These are phyloP conservation scores for Dissostichus mawsoni DNA, from an alignment of 2,113 vertebrate species.

Conservation along the genomic window DNA sequence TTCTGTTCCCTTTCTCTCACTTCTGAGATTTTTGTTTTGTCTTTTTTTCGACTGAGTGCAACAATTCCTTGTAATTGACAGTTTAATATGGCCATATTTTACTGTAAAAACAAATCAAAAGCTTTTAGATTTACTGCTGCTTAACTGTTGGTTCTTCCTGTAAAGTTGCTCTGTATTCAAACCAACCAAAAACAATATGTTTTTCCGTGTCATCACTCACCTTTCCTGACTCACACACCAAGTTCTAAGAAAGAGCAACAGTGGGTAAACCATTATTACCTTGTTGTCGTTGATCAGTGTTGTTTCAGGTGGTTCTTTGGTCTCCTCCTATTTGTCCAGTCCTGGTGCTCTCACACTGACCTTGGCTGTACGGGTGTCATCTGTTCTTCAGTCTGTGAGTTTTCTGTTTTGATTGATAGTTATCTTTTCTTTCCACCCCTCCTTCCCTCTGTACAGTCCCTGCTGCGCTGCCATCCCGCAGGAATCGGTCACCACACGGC, in stretches of 20 bases:
- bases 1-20: constrained; percentile 31
- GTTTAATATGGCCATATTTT: constrained; percentile 20
- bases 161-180: constrained; percentile 21
- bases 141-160: constrained; percentile 26
- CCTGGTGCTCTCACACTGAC: constrained; percentile 38
- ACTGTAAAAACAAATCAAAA: constrained; percentile 26
- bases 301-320: constrained; percentile 75
- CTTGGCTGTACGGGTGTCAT: constrained; percentile 53
- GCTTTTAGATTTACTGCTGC: not conserved
- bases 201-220: constrained; percentile 42
- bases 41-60: not conserved
- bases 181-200: constrained; percentile 2
- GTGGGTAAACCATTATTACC: constrained; percentile 30
- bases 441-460: constrained; percentile 71
- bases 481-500: constrained; percentile 94
- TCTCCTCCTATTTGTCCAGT: constrained; percentile 72
- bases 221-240: constrained; percentile 15
- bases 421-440: constrained; percentile 64
- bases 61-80: constrained; percentile 15
- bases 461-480: constrained; percentile 94
- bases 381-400: constrained; percentile 33
- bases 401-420: constrained; percentile 61
- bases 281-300: constrained; percentile 74
- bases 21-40: not conserved
- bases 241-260: constrained; percentile 73